These are phyloP conservation scores for Pogonocichla stellata DNA, from an alignment of 2,113 vertebrate genomes.

Conservation along the genomic window DNA sequence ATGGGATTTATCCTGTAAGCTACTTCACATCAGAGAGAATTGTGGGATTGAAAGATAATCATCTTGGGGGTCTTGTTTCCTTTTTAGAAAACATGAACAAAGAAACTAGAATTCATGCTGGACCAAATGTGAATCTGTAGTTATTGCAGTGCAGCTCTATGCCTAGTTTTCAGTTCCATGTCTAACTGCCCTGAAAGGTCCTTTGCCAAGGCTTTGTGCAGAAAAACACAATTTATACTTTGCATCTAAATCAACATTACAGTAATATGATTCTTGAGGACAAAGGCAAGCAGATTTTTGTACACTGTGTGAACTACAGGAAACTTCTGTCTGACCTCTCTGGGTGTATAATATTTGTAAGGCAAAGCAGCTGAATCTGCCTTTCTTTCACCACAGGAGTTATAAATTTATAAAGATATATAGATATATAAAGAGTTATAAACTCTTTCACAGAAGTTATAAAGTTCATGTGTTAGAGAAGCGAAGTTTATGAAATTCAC, in stretches of 20 bases:
- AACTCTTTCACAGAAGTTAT: rapidly evolving
- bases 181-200: not conserved
- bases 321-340: not conserved
- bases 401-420: no score
- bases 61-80: not conserved
- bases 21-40: not conserved
- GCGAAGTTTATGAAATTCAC: not conserved
- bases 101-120: not conserved
- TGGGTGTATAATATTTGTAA: not conserved
- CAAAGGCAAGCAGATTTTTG: not conserved
- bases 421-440: no score
- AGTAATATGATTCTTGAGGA: not conserved
- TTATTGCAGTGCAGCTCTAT: not conserved
- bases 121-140: not conserved
- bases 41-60: not conserved
- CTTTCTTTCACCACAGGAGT: not conserved
- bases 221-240: not conserved
- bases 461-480: not conserved
- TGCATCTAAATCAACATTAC: not conserved
- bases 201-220: not conserved
- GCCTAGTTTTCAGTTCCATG: not conserved
- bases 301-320: not conserved
- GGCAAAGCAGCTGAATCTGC: not conserved
- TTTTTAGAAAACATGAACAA: not conserved
- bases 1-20: not conserved